Conservation (phyloP, 1,140 invertebrate species). For the Polypedilum pembai region DNA sequence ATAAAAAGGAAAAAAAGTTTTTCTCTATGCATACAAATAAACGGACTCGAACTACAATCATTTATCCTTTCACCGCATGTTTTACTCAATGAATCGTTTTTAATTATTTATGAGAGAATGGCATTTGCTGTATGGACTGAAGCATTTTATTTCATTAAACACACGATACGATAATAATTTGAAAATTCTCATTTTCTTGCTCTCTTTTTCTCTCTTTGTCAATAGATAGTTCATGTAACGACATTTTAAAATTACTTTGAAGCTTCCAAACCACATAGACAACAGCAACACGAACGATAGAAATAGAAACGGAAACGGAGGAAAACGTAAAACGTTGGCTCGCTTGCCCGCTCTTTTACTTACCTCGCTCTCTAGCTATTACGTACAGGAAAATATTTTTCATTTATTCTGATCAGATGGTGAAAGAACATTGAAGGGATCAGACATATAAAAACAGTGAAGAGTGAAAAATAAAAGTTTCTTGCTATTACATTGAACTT, state of each 20-base stretch:
- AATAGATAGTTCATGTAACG: neutral
- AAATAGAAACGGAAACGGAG: neutral
- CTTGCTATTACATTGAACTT: neutral
- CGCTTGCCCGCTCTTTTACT: neutral
- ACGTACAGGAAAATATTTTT: neutral
- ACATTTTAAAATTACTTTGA: neutral
- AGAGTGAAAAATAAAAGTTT: neutral
- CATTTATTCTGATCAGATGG: neutral
- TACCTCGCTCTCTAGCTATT: no score
- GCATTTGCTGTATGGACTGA: neutral
- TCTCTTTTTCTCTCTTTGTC: neutral
- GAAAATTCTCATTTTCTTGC: neutral
- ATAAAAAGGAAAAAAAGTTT: neutral
- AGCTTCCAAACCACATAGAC: neutral
- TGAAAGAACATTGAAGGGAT: slow-evolving; percentile 9
- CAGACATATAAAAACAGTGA: neutral
- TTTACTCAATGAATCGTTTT: neutral
- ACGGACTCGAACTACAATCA: neutral
- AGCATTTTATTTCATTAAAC: slow-evolving; percentile 2
- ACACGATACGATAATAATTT: neutral
- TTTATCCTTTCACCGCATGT: neutral
- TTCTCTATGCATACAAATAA: neutral
- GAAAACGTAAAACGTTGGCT: neutral
- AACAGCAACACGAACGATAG: neutral
- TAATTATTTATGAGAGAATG: neutral